phyloP scores from a whole-genome alignment of 2,888 invertebrate genomes.

The Melinaea marsaeus region DNA sequence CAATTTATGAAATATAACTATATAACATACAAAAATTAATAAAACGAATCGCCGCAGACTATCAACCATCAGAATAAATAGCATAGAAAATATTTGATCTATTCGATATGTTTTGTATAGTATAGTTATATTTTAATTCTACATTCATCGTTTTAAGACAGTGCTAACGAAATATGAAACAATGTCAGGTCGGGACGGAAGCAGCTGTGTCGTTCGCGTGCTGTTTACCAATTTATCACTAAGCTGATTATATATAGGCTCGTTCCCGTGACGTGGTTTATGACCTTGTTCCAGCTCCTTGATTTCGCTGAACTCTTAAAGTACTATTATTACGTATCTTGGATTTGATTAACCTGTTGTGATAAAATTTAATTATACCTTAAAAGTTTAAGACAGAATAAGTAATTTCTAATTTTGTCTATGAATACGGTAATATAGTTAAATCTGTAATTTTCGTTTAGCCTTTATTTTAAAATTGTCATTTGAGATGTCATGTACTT shows the following conservation, averaged over 20 bases:
- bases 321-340: background rate
- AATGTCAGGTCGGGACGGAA: constrained; percentile 48
- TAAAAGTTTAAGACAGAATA: too few species aligned
- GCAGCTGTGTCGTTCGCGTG: constrained; percentile 75
- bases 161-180: constrained; percentile 33
- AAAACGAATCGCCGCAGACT: too few species aligned
- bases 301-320: constrained; percentile 54
- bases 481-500: too few species aligned
- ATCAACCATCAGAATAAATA: too few species aligned
- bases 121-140: background rate
- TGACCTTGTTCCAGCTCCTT: constrained; percentile 68
- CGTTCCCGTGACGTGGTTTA: constrained; percentile 71
- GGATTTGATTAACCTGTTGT: background rate
- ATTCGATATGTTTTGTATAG: background rate
- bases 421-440: too few species aligned
- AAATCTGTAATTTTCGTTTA: too few species aligned
- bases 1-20: too few species aligned
- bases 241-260: constrained; percentile 77
- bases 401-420: too few species aligned
- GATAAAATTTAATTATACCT: background rate
- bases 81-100: too few species aligned
- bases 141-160: background rate
- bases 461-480: too few species aligned
- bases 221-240: constrained; percentile 77
- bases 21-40: too few species aligned